These are phyloP conservation scores for Erithacus rubecula DNA, from an alignment of 2,797 vertebrate genomes.

Conservation along the genomic window DNA sequence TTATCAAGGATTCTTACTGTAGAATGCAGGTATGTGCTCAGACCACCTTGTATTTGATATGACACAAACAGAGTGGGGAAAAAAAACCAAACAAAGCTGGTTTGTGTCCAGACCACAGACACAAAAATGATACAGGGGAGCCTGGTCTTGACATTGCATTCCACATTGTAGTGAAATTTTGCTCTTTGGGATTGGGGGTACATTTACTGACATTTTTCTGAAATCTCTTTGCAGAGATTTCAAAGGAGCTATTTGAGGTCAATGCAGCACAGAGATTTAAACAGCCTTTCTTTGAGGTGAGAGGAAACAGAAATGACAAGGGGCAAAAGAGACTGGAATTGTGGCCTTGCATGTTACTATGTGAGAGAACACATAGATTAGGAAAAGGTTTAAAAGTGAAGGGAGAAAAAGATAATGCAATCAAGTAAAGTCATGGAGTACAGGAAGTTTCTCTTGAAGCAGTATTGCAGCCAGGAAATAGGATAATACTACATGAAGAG, in stretches of 20 bases:
- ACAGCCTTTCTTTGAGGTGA: neutral
- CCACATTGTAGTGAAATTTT: neutral
- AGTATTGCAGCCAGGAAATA: neutral
- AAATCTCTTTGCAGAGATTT: neutral
- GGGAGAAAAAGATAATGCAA: neutral
- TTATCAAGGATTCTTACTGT: neutral
- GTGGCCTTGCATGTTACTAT: neutral
- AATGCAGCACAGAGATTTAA: neutral
- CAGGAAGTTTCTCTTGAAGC: neutral
- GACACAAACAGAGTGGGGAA: fast-evolving
- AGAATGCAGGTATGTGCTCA: neutral
- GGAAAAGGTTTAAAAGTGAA: neutral
- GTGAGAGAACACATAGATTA: neutral
- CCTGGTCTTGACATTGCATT: neutral
- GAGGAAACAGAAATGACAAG: neutral
- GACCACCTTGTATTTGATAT: neutral
- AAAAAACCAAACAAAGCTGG: neutral
- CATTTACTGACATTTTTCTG: neutral
- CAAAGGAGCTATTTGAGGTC: neutral
- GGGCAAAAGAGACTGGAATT: neutral
- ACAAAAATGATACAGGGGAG: neutral
- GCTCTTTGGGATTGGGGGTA: neutral
- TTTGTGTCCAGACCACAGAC: neutral
- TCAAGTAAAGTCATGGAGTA: neutral
- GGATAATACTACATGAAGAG: neutral